These are phyloP conservation scores for Urocynchramus pylzowi DNA, from an alignment of 2,113 vertebrate species.

Conservation along the genomic window DNA sequence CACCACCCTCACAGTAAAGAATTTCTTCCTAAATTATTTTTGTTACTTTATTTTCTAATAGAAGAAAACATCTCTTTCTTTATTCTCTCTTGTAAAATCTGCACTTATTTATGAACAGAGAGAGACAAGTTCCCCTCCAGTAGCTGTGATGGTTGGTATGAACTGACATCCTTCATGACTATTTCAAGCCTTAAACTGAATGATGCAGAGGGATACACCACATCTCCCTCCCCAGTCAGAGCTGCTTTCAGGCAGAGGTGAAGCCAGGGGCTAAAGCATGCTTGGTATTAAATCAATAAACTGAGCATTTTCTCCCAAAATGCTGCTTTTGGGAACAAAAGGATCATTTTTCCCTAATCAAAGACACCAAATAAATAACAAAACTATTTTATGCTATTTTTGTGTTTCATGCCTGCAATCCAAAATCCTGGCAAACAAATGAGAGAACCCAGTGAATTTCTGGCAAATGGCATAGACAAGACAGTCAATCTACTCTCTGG, in stretches of 20 bases:
- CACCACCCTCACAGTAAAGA: neutral
- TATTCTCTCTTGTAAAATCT: neutral
- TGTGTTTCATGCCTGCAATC: neutral
- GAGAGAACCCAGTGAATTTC: neutral
- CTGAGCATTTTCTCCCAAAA: neutral
- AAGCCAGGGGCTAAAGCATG: neutral
- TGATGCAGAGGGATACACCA: neutral
- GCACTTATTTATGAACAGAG: neutral
- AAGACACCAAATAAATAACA: neutral
- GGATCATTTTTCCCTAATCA: neutral
- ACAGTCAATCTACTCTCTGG: neutral
- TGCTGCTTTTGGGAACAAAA: neutral
- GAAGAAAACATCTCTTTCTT: neutral
- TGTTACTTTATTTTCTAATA: neutral
- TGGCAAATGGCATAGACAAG: neutral
- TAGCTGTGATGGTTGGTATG: neutral
- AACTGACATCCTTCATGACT: neutral
- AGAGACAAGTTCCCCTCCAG: neutral
- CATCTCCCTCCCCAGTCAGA: neutral
- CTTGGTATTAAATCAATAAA: neutral
- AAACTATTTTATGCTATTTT: neutral
- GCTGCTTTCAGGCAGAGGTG: neutral
- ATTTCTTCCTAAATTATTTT: neutral
- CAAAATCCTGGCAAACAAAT: neutral
- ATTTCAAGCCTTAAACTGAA: neutral